phyloP scores from a whole-genome alignment of 2,888 invertebrate genomes.

The Agrochola lota region DNA sequence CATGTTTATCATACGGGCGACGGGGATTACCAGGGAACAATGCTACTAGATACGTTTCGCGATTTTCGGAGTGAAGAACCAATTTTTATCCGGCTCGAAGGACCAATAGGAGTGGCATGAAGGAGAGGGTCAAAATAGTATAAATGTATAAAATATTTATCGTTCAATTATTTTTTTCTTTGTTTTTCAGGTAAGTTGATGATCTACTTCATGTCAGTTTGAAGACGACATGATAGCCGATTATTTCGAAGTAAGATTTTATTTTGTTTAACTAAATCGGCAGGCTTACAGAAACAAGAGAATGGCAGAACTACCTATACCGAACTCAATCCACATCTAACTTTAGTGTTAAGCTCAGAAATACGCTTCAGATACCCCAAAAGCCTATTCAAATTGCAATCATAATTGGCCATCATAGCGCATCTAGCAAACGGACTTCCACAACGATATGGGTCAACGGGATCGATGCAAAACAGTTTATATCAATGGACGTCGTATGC shows the following conservation, averaged over 20 bases:
- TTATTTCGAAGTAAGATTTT: not conserved
- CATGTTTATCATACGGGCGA: slow-evolving; percentile 58
- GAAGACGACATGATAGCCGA: not conserved
- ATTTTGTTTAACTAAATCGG: not conserved
- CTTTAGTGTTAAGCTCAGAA: slow-evolving; percentile 1
- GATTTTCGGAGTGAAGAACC: not conserved
- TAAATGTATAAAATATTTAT: not conserved
- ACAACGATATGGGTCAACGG: slow-evolving; percentile 47
- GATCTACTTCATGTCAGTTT: slow-evolving; percentile 22
- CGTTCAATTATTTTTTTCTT: not conserved
- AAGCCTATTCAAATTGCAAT: slow-evolving; percentile 21
- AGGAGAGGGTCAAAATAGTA: not conserved
- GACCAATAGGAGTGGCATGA: not conserved
- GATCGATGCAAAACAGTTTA: slow-evolving; percentile 65
- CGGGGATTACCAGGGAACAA: slow-evolving; percentile 31
- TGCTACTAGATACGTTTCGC: slow-evolving; percentile 16
- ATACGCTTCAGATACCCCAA: not conserved
- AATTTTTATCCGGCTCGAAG: slow-evolving; percentile 18
- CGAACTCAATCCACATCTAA: not conserved
- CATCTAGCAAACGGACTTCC: slow-evolving; percentile 35
- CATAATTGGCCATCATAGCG: not conserved
- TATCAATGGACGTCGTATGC: slow-evolving; percentile 52
- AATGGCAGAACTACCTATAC: not conserved
- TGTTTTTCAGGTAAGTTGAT: slow-evolving; percentile 32
- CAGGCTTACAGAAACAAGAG: not conserved